Base-by-base conservation (phyloP, 2,888 invertebrate species). In the Patella ulyssiponensis region DNA sequence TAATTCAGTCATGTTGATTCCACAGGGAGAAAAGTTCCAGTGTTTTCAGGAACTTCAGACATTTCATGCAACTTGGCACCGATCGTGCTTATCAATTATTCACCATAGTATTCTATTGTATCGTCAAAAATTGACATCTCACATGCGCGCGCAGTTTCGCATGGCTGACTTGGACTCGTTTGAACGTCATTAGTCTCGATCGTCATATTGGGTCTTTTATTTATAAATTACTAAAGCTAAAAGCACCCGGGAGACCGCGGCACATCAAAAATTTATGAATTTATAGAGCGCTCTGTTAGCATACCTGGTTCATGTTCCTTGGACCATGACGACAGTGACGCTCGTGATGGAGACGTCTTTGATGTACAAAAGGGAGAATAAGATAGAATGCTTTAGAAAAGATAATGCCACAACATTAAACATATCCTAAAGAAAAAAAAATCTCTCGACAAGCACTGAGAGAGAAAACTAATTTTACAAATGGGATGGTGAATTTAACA, bases 1-100 rank as follows among this genome's bases (percentile, higher is more conserved):
- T 64, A 23, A 64, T 64, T 64, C 64, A 64, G 64, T 23, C 15
- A 64, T 64, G 20, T 64, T 23, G 3, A 11, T 20, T 64, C 64
- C 23, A 20, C 64, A 11, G 64, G 14, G 64, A 64, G 12, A 23
- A 11, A 12, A 64, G 64, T 64, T 64, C 64, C 23, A 64, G 64
- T 23, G 44, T 64, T 23, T 64, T 64, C 64, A 23, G 20, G 23
- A 64, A 64, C 20, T 23, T 23, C 23, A 64, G 64, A 64, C 64
- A 23, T 64, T 64, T 64, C 64, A 64, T 64, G 64, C 64, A 64
- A 64, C 64, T 64, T 64, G 64, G 64, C 20, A 64, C 23, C 64
- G 64, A 64, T 64, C 20, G 12, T 23, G 44, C 14, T 20, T 23
- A 64, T 64, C 20, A 64, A 64, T 64, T 23, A 64, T 64, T 64